Evolutionary conservation across 2,797 vertebrate genomes (phyloP).

Genomic region (Clarias laeviceps): DNA sequence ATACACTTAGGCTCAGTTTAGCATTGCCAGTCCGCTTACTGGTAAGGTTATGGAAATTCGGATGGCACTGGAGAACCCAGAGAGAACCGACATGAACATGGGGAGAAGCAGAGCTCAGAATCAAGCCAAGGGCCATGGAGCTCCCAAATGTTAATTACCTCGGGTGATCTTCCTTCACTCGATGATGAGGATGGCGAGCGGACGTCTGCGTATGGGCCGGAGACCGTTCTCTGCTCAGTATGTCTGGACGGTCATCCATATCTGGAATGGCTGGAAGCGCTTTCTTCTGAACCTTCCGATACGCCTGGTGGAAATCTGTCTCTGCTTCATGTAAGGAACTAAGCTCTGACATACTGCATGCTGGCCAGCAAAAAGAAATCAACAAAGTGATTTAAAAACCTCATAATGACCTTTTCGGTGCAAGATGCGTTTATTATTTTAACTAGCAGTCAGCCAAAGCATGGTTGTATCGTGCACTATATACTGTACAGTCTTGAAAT

Average conservation of each 20-base stretch:
- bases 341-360: constrained; percentile 88
- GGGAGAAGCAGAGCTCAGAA: background rate
- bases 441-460: background rate
- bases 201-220: constrained; percentile 25
- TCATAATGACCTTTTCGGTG: background rate
- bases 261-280: constrained; percentile 85
- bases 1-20: background rate
- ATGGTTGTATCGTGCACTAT: background rate
- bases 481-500: background rate
- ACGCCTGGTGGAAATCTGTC: constrained; percentile 81
- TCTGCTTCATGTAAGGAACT: constrained; percentile 92
- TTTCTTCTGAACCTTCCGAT: constrained; percentile 83
- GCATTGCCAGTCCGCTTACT: background rate
- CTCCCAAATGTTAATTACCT: constrained; percentile 45
- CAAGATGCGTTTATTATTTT: background rate
- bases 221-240: constrained; percentile 38
- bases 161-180: constrained; percentile 30
- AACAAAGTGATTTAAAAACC: constrained; percentile 14
- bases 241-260: constrained; percentile 75
- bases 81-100: background rate
- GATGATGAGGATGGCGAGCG: constrained; percentile 37
- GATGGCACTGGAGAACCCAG: background rate
- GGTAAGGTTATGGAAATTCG: background rate
- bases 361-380: constrained; percentile 56
- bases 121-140: background rate